Base-by-base conservation (phyloP, 2,113 vertebrate genomes). In the Argyrosomus japonicus region DNA sequence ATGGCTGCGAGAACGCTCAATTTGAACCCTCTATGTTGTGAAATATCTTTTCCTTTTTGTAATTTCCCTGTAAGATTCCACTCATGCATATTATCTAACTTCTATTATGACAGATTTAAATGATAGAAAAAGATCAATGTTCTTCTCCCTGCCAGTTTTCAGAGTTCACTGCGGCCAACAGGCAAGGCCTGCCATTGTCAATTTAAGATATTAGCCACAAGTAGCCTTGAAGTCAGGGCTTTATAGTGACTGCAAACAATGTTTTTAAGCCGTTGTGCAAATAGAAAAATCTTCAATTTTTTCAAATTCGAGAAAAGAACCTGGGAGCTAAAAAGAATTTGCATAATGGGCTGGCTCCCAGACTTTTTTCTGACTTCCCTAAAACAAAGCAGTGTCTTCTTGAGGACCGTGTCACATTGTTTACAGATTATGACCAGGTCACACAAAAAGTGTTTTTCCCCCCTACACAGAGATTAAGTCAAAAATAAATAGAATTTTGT, bases 41-140 rank as follows among this genome's bases (percentile, higher is more conserved):
- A 53, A 58, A 64, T 36, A 9, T 62, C 3, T 40, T 54, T 76
- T 43, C 2, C 32, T 21, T 11, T 25, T 17, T 50, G n/a, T 21
- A 14, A 64, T 53, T 73, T n/a, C 25, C 32, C 5, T 4, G 21
- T 23, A 48, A 47, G 50, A 51, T 68, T 82, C 8, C 14, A 32
- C 23, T 80, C 29, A 69, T 64, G 10, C 19, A n/a, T 27, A 58
- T 27, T 54, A 53, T 64, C 47, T 64, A 50, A 47, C 32, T 2
- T n/a, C 32, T 62, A 43, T 56, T 21, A 1, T 21, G 21, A 51
- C 19, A 45, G 29, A 9, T 63, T 72, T 74, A 54, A 64, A 68
- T 82, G 7, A 53, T 75, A 79, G 43, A 8, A n/a, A 62, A 47
- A 18, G 27, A 62, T 47, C 53, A 47, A 76, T 79, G 61, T 70